Percentiles rank a stretch among this genome's conserved stretches.
These are phyloP conservation scores for Cotesia congregata DNA, from an alignment of 2,888 invertebrate genomes.

Conservation along the genomic window DNA sequence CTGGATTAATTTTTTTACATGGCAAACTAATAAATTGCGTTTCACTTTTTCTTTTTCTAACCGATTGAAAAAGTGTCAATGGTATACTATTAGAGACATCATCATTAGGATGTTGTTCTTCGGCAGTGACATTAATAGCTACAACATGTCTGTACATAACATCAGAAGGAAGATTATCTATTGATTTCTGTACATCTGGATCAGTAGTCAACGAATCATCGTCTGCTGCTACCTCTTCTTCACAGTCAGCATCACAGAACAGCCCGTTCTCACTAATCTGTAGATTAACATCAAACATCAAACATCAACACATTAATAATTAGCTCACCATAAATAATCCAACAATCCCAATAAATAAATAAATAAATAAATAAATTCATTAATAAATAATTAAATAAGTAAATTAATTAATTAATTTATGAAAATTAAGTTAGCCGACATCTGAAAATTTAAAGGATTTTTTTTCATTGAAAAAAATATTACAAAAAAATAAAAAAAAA, in stretches of 20 bases:
- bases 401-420: too few species aligned
- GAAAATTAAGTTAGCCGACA: too few species aligned
- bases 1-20: constrained; percentile 73
- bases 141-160: constrained; percentile 45
- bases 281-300: background rate
- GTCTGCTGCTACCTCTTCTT: constrained; percentile 53
- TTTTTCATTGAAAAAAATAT: too few species aligned
- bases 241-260: constrained; percentile 61
- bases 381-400: too few species aligned
- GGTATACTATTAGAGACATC: constrained; percentile 57
- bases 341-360: too few species aligned
- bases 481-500: too few species aligned
- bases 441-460: background rate
- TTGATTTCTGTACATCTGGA: constrained; percentile 22
- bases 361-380: too few species aligned
- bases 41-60: constrained; percentile 67
- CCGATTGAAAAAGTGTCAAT: constrained; percentile 61
- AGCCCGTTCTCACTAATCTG: constrained; percentile 64
- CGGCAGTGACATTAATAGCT: constrained; percentile 24
- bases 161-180: constrained; percentile 45
- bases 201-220: constrained; percentile 33
- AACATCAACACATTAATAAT: too few species aligned
- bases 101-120: background rate
- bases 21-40: constrained; percentile 66
- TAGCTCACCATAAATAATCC: too few species aligned